These are phyloP conservation scores for Porites rus DNA, from an alignment of 92 coral and sea anemone species.

Conservation along the genomic window DNA sequence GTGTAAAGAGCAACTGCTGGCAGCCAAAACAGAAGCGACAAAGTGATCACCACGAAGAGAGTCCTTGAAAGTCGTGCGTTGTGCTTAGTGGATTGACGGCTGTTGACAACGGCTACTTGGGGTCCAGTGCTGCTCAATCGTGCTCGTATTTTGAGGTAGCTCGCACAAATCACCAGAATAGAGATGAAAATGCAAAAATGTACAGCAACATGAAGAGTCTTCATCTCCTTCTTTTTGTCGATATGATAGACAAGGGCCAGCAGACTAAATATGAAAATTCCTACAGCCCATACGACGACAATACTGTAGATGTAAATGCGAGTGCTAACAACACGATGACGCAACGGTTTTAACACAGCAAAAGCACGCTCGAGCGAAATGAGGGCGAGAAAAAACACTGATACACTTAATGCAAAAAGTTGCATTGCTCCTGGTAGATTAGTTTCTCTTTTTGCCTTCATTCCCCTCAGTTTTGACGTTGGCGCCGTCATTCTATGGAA, in stretches of 20 bases:
- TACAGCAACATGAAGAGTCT: not conserved
- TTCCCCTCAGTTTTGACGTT: no score
- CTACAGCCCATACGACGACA: no score
- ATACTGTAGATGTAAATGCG: no score
- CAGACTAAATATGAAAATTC: not conserved
- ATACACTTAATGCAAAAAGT: not conserved
- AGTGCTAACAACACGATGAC: no score
- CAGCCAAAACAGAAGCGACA: slow-evolving; percentile 13
- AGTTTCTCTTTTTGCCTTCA: no score
- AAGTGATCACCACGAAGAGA: not conserved
- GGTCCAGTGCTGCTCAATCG: not conserved
- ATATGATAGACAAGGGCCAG: no score
- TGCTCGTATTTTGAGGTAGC: not conserved
- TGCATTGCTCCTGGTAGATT: not conserved
- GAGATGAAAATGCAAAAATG: not conserved
- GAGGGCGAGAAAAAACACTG: slow-evolving; percentile 3
- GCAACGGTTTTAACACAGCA: slow-evolving; percentile 3
- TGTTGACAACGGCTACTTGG: not conserved
- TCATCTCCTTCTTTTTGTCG: not conserved
- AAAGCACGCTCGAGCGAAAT: slow-evolving; percentile 3
- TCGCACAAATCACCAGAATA: not conserved
- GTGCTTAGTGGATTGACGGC: not conserved
- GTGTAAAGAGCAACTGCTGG: not conserved
- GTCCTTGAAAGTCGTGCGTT: slow-evolving; percentile 4
- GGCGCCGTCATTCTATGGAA: no score